Base-by-base conservation (phyloP, 2,113 vertebrate genomes). In the Nibea albiflora region DNA sequence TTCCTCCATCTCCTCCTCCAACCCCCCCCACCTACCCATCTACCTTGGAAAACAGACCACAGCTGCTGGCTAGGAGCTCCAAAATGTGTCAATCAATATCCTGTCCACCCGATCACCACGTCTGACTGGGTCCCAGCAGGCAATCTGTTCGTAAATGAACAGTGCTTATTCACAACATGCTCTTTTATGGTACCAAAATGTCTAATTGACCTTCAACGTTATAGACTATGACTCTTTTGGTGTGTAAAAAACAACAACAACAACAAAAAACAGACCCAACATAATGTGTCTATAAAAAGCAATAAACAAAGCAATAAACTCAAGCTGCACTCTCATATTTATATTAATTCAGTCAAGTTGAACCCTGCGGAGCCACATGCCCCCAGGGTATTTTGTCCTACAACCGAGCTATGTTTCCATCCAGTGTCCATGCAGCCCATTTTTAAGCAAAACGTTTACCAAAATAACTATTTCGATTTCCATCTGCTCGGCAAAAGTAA, bases 31-130 rank as follows among this genome's bases (percentile, higher is more conserved):
- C 81, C 76, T 52, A 47, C 7, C 56, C n/a, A 31, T 64, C 80
- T 68, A 83, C 85, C 79, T 69, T 31, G 9, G 8, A 84, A 47
- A 85, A 63, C 79, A 68, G 76, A 91, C 86, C 78, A 80, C 90
- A 94, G 92, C 90, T 88, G 89, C 76, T 71, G 74, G 71, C 74
- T 72, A 17, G 86, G 67, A 75, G 76, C 84, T 81, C 61, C 78
- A 66, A 85, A 89, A 88, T 77, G 84, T 91, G 91, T 85, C 92
- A 88, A 81, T 93, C 93, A 86, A 92, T 92, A 88, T 24, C 52
- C 56, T 63, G 81, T 83, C 85, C 68, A 3, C 12, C 70, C 72
- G 77, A 90, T 89, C 87, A 73, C 28, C 52, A 78, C 72, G 60
- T 84, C 70, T 89, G 83, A 90, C 77, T 50, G 81, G 66, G 70